Conservation (phyloP, 2,113 vertebrate genomes). For the Suncus etruscus region DNA sequence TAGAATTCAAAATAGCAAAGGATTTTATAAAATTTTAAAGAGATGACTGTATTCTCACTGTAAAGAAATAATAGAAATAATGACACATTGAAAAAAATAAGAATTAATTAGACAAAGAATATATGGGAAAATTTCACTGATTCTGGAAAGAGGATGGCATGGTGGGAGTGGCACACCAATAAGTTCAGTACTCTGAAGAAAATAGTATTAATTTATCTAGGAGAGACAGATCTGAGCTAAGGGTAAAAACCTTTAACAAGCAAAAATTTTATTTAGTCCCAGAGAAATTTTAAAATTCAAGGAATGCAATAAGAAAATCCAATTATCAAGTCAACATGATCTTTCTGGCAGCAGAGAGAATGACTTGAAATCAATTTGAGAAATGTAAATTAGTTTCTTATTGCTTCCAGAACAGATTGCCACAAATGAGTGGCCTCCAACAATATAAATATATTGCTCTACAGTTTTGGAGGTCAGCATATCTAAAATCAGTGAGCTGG, state of each 20-base stretch:
- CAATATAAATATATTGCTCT: background rate
- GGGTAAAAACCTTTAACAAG: background rate
- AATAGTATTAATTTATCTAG: background rate
- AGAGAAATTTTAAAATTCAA: background rate
- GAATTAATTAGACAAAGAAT: background rate
- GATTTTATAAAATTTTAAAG: background rate
- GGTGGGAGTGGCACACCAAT: background rate
- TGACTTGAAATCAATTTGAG: background rate
- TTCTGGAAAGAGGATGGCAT: background rate
- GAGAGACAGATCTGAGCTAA: background rate
- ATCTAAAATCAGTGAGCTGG: background rate
- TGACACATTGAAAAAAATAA: background rate
- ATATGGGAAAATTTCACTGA: background rate
- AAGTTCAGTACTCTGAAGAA: background rate
- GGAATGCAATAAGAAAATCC: conserved; percentile 12
- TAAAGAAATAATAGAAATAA: background rate
- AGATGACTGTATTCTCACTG: background rate
- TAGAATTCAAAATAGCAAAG: no score
- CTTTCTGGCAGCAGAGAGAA: background rate
- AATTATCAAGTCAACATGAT: conserved; percentile 44
- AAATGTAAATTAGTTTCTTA: conserved; percentile 1
- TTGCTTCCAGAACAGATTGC: background rate
- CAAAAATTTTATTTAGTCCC: conserved; percentile 13
- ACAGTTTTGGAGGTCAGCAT: background rate
- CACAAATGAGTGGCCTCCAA: background rate